A percentile compares a stretch with the other conserved stretches of the same genome.
Evolutionary conservation across 2,797 vertebrate species (phyloP).

Genomic region (Ciconia nigra): DNA sequence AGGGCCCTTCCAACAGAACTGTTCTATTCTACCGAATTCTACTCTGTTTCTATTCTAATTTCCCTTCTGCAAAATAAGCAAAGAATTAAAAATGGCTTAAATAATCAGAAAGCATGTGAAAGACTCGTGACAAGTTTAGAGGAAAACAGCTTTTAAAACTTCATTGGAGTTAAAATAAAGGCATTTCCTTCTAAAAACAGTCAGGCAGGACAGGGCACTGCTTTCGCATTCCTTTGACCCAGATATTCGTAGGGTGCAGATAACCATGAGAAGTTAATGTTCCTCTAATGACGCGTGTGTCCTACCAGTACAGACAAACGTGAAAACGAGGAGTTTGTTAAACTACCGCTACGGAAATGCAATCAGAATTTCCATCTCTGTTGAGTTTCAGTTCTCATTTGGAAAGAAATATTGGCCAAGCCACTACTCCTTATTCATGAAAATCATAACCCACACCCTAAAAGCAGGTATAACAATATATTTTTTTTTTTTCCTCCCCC

Average conservation of each 20-base stretch:
- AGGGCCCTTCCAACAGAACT: background rate
- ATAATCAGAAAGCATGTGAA: too few relatives aligned
- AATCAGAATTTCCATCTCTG: background rate
- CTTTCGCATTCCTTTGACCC: background rate
- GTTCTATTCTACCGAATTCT: too few relatives aligned
- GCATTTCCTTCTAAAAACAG: background rate
- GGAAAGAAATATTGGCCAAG: background rate
- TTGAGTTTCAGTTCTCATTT: background rate
- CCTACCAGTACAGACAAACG: background rate
- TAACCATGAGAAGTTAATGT: background rate
- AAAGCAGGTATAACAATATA: background rate
- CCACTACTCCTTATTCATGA: background rate
- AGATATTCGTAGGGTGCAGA: background rate
- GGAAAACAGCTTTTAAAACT: background rate
- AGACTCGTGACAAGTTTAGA: background rate
- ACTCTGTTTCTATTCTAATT: background rate
- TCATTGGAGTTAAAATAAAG: background rate
- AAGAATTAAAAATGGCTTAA: background rate
- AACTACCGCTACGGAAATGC: background rate
- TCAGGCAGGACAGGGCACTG: background rate
- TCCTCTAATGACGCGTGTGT: accelerated
- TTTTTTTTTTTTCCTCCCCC: too few relatives aligned
- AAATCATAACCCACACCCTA: too few relatives aligned
- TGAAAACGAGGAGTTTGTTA: too few relatives aligned
- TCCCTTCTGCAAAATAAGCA: background rate